A percentile compares a stretch with the other conserved stretches of the same genome.
Conservation (phyloP, 2,113 vertebrate species). For the Pampusana beccarii region DNA sequence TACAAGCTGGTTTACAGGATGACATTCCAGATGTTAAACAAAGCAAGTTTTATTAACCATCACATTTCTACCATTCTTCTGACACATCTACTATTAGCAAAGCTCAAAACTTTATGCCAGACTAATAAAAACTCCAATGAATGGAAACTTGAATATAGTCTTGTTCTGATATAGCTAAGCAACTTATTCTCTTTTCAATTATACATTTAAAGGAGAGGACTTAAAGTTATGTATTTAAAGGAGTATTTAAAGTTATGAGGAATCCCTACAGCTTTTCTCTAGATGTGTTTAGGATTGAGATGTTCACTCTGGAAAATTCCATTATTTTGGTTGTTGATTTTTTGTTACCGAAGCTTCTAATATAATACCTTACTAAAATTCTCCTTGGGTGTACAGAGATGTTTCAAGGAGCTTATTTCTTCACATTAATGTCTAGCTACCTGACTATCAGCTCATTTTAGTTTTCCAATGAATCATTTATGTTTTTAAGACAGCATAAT, state of each 20-base stretch:
- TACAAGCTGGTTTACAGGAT: background rate
- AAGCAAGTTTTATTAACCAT: background rate
- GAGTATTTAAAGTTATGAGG: background rate
- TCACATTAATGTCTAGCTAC: constrained; percentile 29
- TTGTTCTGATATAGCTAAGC: background rate
- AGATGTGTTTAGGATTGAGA: background rate
- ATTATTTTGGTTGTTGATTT: constrained; percentile 41
- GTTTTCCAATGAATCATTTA: constrained; percentile 46
- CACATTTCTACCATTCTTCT: background rate
- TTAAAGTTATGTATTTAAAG: constrained; percentile 34
- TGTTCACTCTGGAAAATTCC: background rate
- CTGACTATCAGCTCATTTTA: constrained; percentile 69
- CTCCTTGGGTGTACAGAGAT: constrained; percentile 20
- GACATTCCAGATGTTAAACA: background rate
- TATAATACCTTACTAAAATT: constrained; percentile 66
- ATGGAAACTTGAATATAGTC: background rate
- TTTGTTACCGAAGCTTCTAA: constrained; percentile 10
- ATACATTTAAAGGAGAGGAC: background rate
- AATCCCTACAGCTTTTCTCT: background rate
- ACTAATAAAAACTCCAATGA: background rate
- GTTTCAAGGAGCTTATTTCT: constrained; percentile 49
- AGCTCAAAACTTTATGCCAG: background rate
- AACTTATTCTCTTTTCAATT: constrained; percentile 44
- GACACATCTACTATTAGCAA: background rate
- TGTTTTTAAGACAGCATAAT: constrained; percentile 58